Base-by-base conservation (phyloP, 1,140 invertebrate genomes). In the Bombus confusus region DNA sequence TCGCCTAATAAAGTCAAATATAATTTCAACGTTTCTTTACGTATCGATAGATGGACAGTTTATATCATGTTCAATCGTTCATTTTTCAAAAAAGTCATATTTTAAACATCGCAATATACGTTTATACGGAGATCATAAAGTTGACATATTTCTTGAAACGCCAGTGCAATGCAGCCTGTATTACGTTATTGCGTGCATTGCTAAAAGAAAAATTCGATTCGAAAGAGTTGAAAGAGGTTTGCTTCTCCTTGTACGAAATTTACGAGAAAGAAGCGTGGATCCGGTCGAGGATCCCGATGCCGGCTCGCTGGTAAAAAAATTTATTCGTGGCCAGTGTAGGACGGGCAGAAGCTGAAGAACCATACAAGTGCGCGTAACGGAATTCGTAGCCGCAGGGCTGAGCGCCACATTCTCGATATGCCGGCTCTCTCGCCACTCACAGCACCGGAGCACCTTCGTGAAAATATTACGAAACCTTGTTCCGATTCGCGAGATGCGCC, bases 311-410 rank as follows among this genome's bases (percentile, higher is more conserved):
- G 73, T 79, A 90, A 91, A 72, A 52, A 80, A 88, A 91, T 88
- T 59, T 76, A 78, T 81, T 87, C 52, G 80, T 86, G 86, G 74
- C 66, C 71, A 76, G 52, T 76, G 71, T 59, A 41, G 81, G 62
- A 75, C 57, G n/a, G 69, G 72, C 3, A 62, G 81, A 82, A 88
- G 82, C 62, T 75, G 77, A 64, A 88, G 85, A 90, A 76, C 86
- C 86, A 71, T 90, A 92, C 91, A 92, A 93, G 92, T 92, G 92
- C 91, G 88, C 83, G 89, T 94, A 94, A 94, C 93, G 93, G 93
- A 94, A 93, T 94, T 93, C 88, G 88, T 93, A 87, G 93, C 93
- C 93, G 85, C 79, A 78, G 91, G 92, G 87, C 87, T 69, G 87
- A 92, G 83, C 86, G 85, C 79, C 89, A 81, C 91, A 92, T 93